Base-by-base conservation (phyloP, 2,113 vertebrate species). In the Riparia riparia region DNA sequence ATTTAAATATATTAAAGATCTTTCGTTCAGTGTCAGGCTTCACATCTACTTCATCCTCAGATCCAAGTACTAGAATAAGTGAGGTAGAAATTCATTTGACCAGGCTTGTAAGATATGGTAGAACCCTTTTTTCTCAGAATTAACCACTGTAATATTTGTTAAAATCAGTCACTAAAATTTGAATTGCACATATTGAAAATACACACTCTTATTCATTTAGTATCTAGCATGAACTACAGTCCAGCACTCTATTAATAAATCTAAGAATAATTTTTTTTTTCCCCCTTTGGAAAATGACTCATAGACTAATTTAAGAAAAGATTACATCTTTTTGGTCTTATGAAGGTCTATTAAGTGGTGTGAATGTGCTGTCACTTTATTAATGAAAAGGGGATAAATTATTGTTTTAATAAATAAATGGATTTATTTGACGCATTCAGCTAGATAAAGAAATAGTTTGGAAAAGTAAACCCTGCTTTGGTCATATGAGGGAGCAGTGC, bases 401-500 rank as follows among this genome's bases (percentile, higher is more conserved):
- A 37, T 1, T 19, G 15, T 39, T 21, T 15, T 28, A 6, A 25
- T 14, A 45, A 60, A 68, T 2, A 5, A 18, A 45, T 19, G 7
- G 6, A 14, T 53, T 68, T 29, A 28, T 29, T n/a, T 7, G 28
- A 16, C 29, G 24, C 10, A 17, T 29, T 39, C 15, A 32, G n/a
- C 18, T 2, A 29, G 32, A 31, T 4, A 42, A 57, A 16, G 3
- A 7, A 57, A 16, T 4, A 7, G 14, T 28, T 44, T 24, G 14
- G 58, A 1, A 20, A 5, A 37, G 17, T 4, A 15, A 65, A 21
- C 1, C 6, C 20, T 34, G 24, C 37, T 39, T 37, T 51, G 91
- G 74, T 78, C 94, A 96, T 3, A 26, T 7, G 89, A 77, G 71
- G 86, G 95, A 87, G 89, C 45, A 17, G 18, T 72, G 69, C 49